Evolutionary conservation across 1,140 invertebrate genomes (phyloP).

Genomic region (Bombus breviceps): DNA sequence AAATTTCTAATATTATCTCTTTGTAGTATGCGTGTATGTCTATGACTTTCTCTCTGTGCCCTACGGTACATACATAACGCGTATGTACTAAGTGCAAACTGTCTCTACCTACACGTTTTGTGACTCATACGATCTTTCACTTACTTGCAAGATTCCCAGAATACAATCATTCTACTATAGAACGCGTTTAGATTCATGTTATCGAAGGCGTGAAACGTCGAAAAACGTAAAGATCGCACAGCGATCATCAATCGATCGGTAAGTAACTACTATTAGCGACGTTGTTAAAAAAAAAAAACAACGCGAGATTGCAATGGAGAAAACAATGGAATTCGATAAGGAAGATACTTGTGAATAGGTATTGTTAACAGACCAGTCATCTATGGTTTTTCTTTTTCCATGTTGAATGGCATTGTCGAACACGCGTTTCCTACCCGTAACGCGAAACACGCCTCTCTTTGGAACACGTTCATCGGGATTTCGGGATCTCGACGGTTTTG

Average conservation of each 20-base stretch:
- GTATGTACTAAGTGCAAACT: background rate
- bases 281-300: background rate
- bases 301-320: background rate
- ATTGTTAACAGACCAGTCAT: conserved; percentile 2
- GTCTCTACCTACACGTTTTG: conserved; percentile 14
- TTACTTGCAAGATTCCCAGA: conserved; percentile 12
- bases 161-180: conserved; percentile 1
- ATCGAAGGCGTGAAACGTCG: conserved; percentile 8
- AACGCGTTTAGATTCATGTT: background rate
- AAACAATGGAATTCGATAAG: conserved; percentile 23
- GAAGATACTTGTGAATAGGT: conserved; percentile 13
- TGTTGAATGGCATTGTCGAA: background rate
- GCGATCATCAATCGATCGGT: conserved; percentile 36
- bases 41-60: background rate
- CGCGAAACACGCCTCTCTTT: background rate
- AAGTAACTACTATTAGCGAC: conserved; percentile 19
- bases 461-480: background rate
- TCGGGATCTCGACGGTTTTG: background rate
- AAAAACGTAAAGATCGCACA: conserved; percentile 35
- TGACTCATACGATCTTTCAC: conserved; percentile 26
- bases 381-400: background rate
- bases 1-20: background rate
- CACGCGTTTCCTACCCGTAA: background rate
- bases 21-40: background rate
- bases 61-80: background rate